Evolutionary conservation across 2,888 invertebrate species (phyloP), one percentile per base, ranked within the genome.

Genomic region (Cremastinae sp.): DNA sequence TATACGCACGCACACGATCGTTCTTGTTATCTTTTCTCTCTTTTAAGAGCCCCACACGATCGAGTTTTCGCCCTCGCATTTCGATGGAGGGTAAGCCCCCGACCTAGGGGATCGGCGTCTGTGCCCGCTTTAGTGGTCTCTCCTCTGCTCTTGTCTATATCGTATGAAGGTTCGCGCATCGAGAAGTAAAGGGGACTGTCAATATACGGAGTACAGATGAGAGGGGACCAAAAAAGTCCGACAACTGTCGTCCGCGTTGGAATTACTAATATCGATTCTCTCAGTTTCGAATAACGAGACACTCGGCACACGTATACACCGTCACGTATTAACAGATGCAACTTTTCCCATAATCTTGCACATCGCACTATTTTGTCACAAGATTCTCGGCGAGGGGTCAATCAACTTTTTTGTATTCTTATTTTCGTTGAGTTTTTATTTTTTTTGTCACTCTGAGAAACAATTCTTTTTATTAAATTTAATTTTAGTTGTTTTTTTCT

Each of bases 191-290:
- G 45, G 39, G 53, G 41, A n/a, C n/a, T n/a, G n/a, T n/a, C n/a
- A n/a, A n/a, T n/a, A n/a, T n/a, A n/a, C n/a, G 64, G 53, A 35
- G 18, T n/a, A 16, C 16, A 16, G 35, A 18, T 18, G 18, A 18
- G 62, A 5, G 37, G 37, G 18, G 37, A 9, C 37, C 28, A 28
- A 28, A 28, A 37, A 20, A n/a, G 28, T 53, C 51, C 62, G 45
- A 61, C 77, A 77, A 77, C 77, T 77, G 77, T 77, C 77, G 65
- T 56, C 43, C 55, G 59, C 41, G 74, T 61, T 77, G 66, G 70
- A 77, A 77, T 77, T 77, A 77, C 77, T 70, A 59, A 55, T 70
- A 77, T 77, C 74, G 77, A 77, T 77, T 55, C 55, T 70, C 41
- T 49, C 51, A 20, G 18, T 9, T 35, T 16, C 47, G 12, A 16